Evolutionary conservation across 2,113 vertebrate species (phyloP).

Genomic region (Microtus ochrogaster): DNA sequence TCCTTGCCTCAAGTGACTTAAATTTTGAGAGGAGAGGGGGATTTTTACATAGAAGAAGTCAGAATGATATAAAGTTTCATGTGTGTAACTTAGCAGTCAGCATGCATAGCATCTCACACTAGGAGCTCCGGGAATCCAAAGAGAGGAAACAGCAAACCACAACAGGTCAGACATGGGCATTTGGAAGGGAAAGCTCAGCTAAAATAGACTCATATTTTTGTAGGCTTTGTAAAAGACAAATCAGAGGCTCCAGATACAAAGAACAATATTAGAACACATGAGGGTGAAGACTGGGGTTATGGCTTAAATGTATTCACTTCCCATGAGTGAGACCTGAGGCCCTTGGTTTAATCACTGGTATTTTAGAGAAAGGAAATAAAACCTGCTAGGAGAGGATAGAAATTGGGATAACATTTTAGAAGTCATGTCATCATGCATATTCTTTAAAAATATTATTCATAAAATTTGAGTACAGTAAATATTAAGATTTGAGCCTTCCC

Average conservation of each 20-base stretch:
- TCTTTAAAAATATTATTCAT: conserved; percentile 42
- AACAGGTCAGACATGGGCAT: background rate
- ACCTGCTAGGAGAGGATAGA: background rate
- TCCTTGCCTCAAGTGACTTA: background rate
- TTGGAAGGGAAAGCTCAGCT: background rate
- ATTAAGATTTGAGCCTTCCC: conserved; percentile 46
- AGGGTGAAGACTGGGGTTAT: no score
- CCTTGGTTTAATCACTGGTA: background rate
- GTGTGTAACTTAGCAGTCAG: background rate
- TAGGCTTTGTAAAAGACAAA: conserved; percentile 7
- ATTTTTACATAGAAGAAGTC: background rate
- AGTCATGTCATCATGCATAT: background rate
- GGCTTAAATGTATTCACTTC: background rate
- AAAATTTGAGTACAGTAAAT: background rate
- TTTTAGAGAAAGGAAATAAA: background rate
- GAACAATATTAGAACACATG: conserved; percentile 20
- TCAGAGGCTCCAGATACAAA: background rate
- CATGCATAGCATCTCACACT: background rate
- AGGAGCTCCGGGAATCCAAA: background rate
- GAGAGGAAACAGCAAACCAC: background rate
- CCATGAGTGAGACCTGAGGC: background rate
- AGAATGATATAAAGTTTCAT: background rate
- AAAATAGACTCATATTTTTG: background rate
- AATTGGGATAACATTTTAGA: conserved; percentile 10
- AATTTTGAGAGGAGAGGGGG: conserved; percentile 19